phyloP scores from a whole-genome alignment of 2,888 invertebrate genomes.

The Drosophila ezoana region DNA sequence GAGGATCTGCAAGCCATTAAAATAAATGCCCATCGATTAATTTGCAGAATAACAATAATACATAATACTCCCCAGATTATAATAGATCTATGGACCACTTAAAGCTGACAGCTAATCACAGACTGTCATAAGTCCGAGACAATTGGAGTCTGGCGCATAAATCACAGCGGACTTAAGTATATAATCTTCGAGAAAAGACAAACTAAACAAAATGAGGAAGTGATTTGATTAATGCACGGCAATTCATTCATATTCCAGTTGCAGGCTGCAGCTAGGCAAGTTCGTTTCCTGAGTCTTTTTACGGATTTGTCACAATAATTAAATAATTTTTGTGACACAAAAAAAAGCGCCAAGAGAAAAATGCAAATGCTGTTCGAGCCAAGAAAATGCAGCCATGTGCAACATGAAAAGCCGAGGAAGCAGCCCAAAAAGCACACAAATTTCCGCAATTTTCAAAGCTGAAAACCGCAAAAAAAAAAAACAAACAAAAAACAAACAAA shows the following conservation, averaged over 20 bases:
- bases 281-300: slow-evolving; percentile 77
- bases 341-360: slow-evolving; percentile 41
- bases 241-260: slow-evolving; percentile 30
- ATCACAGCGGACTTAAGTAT: slow-evolving; percentile 51
- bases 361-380: slow-evolving; percentile 65
- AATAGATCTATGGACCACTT: slow-evolving; percentile 37
- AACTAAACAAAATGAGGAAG: slow-evolving; percentile 50
- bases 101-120: slow-evolving; percentile 21
- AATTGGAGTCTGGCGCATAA: slow-evolving; percentile 34
- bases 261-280: slow-evolving; percentile 38
- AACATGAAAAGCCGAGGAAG: slow-evolving; percentile 50
- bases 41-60: slow-evolving; percentile 26
- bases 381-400: slow-evolving; percentile 71
- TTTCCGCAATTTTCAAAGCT: slow-evolving; percentile 71
- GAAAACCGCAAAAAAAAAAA: slow-evolving; percentile 52
- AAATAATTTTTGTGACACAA: slow-evolving; percentile 51
- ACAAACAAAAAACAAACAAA: slow-evolving; percentile 5
- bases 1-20: slow-evolving; percentile 5
- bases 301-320: slow-evolving; percentile 68
- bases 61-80: slow-evolving; percentile 19
- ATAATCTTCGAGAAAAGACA: slow-evolving; percentile 31
- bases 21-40: slow-evolving; percentile 22
- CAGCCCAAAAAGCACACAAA: slow-evolving; percentile 36
- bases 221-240: slow-evolving; percentile 58
- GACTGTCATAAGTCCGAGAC: slow-evolving; percentile 32